Evolutionary conservation across 1,140 invertebrate genomes (phyloP), one percentile per base, ranked within the genome.

Genomic region (Drosophila eugracilis): DNA sequence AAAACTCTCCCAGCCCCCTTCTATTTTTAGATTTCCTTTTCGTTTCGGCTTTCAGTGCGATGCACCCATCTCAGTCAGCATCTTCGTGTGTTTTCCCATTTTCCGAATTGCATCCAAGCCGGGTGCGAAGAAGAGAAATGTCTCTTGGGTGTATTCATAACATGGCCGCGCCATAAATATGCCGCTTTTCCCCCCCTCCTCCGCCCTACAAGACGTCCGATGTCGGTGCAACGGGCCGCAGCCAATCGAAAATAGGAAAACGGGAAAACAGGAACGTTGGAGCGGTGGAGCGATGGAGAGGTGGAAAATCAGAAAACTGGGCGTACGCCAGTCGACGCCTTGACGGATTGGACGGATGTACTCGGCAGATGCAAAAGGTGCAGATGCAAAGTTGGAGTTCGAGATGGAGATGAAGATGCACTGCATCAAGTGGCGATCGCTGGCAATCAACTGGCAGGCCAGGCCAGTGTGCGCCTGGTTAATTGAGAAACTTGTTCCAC

Each of bases 111-210:
- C 47, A 34, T 49, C 39, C 53, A 42, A 65, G 75, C 44, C 32
- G 52, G 79, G 78, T 83, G 83, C 58, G 83, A 83, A 88, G 83
- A 88, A 88, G 83, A 88, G 77, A 88, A 83, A 88, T 88, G 83
- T 88, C 83, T 88, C 83, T 62, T 88, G 83, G 83, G 83, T 88
- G 83, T 83, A 88, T 88, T 88, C 83, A 83, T 88, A 88, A 78
- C 75, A 88, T 81, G 84, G 78, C 75, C 79, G 63, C 77, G 66
- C 83, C 83, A 88, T 88, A 88, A 88, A 88, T 88, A 88, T 83
- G 66, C 83, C 72, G 69, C 83, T 36, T 70, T 69, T 59, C 47
- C n/a, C n/a, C n/a, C n/a, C n/a, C n/a, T n/a, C n/a, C n/a, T n/a
- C n/a, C n/a, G n/a, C n/a, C n/a, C 75, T 57, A 78, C 83, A 53